phyloP scores from a whole-genome alignment of 2,888 invertebrate genomes.

The Callosobruchus maculatus region DNA sequence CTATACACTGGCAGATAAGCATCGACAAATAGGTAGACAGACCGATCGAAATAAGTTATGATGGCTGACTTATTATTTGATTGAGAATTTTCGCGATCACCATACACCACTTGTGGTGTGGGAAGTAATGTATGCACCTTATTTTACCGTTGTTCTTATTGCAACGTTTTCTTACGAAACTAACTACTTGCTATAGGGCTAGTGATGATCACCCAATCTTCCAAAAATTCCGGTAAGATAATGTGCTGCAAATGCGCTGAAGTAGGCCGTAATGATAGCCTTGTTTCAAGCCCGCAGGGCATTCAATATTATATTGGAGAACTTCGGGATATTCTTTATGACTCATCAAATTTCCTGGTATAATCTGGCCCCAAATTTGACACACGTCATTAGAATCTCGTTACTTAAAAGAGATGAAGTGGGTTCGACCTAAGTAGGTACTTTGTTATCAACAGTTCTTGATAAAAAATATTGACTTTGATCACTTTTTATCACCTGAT shows the following conservation, averaged over 20 bases:
- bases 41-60: too few species aligned
- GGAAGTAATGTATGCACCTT: background rate
- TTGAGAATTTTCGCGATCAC: too few species aligned
- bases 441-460: too few species aligned
- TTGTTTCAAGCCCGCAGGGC: background rate
- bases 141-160: background rate
- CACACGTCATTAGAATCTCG: background rate
- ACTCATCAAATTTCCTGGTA: background rate
- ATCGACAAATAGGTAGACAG: too few species aligned
- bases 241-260: background rate
- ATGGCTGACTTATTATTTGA: too few species aligned
- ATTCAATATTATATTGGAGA: background rate
- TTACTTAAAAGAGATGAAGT: background rate
- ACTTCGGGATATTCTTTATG: background rate
- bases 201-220: background rate
- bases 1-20: too few species aligned
- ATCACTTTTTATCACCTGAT: too few species aligned
- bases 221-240: background rate
- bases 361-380: background rate
- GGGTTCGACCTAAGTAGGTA: too few species aligned
- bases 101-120: too few species aligned
- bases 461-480: too few species aligned
- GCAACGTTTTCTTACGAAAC: background rate
- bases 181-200: background rate
- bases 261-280: background rate